Conservation (phyloP, 2,113 vertebrate genomes). For the Acanthisitta chloris region DNA sequence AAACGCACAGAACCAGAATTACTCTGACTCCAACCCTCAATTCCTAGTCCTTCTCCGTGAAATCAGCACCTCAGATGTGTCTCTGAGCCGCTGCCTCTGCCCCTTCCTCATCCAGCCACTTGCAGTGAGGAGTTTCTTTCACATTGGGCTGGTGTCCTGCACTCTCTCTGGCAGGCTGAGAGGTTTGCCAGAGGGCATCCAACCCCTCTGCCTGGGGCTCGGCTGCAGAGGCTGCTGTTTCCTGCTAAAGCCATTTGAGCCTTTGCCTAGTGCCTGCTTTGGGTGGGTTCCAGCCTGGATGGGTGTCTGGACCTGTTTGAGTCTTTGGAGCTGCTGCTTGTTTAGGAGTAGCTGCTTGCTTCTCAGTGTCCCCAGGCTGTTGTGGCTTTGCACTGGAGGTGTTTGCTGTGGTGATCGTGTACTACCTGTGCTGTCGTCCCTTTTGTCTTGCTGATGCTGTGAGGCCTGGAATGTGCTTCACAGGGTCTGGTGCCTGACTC, state of each 20-base stretch:
- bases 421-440: background rate
- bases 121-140: background rate
- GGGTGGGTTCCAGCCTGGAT: background rate
- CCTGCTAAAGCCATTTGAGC: background rate
- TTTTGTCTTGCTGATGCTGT: background rate
- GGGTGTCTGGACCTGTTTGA: background rate
- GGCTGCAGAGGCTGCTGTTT: background rate
- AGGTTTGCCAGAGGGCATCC: conserved; percentile 4
- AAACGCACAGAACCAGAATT: background rate
- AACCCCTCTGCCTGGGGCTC: background rate
- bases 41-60: background rate
- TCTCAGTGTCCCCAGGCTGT: background rate
- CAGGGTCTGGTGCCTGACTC: background rate
- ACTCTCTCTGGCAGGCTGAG: conserved; percentile 18
- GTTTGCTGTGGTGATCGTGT: background rate
- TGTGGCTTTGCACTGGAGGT: background rate
- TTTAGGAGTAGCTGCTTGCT: conserved; percentile 44
- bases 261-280: conserved; percentile 19
- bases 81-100: background rate
- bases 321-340: background rate
- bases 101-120: background rate
- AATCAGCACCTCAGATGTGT: background rate
- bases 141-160: background rate
- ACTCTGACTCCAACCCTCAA: background rate
- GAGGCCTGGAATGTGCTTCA: background rate